These are phyloP conservation scores for Copidosoma aretas DNA, from an alignment of 2,888 invertebrate genomes.

Conservation along the genomic window DNA sequence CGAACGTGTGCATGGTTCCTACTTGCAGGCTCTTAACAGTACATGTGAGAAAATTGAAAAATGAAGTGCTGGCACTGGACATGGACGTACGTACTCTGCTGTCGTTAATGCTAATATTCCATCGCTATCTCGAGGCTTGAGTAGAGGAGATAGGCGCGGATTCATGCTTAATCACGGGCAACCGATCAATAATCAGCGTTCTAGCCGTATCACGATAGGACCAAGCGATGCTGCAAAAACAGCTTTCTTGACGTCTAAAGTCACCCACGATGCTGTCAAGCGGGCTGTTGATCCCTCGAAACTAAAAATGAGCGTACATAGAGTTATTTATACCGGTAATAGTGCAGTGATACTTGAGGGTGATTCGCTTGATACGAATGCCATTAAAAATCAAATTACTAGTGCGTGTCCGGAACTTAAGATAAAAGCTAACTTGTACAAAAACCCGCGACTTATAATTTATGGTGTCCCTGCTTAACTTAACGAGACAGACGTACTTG, in stretches of 20 bases:
- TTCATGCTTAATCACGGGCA: neutral
- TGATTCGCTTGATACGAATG: neutral
- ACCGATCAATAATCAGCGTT: neutral
- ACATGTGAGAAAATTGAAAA: no score
- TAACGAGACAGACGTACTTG: neutral
- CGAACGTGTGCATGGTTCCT: no score
- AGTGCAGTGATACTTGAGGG: neutral
- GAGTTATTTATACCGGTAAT: neutral
- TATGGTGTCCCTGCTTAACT: neutral
- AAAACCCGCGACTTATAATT: neutral
- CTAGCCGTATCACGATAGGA: neutral
- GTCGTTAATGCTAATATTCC: no score
- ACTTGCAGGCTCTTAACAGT: no score
- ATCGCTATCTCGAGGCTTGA: no score
- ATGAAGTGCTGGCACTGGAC: no score
- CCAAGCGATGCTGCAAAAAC: neutral
- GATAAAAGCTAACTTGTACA: neutral
- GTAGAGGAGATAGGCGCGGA: neutral
- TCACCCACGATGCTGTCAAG: neutral
- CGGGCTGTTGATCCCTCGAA: neutral
- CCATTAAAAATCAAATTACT: neutral
- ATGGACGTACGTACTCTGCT: no score
- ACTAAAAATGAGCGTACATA: neutral
- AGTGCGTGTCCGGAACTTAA: neutral
- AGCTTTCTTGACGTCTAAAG: neutral